Evolutionary conservation across 1,140 invertebrate genomes (phyloP).

Genomic region (Pseudomyrmex gracilis): DNA sequence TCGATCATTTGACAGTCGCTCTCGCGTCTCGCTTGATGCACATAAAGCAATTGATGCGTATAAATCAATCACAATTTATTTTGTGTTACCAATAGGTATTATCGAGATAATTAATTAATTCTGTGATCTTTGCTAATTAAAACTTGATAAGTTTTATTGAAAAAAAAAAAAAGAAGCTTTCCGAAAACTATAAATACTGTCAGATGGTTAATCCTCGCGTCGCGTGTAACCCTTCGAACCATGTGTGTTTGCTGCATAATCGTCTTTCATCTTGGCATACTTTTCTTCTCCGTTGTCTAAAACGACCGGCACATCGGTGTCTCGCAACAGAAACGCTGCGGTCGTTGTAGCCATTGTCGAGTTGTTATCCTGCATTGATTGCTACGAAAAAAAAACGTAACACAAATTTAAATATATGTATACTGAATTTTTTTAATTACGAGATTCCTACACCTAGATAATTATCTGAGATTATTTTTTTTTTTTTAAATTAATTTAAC

Average conservation of each 20-base stretch:
- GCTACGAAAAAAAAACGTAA: conserved; percentile 65
- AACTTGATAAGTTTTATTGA: background rate
- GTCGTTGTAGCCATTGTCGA: conserved; percentile 56
- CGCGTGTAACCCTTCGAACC: background rate
- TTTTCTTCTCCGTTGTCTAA: conserved; percentile 43
- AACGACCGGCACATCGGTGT: conserved; percentile 57
- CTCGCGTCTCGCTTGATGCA: background rate
- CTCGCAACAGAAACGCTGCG: conserved; percentile 70
- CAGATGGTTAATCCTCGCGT: background rate
- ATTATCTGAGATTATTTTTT: no score
- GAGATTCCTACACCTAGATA: no score
- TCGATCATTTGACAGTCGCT: background rate
- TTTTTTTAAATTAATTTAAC: no score
- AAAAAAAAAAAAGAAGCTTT: background rate
- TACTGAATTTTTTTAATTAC: no score
- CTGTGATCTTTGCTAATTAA: no score
- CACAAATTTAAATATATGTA: background rate
- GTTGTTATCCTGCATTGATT: conserved; percentile 79
- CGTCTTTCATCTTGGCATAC: conserved; percentile 38
- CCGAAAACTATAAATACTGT: background rate
- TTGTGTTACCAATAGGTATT: background rate
- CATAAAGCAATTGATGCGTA: no score
- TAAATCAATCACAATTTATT: background rate
- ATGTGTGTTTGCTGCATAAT: background rate
- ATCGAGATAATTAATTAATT: conserved; percentile 5